These are phyloP conservation scores for Caenorhabditis angaria DNA, from an alignment of 2,888 invertebrate genomes.

Conservation along the genomic window DNA sequence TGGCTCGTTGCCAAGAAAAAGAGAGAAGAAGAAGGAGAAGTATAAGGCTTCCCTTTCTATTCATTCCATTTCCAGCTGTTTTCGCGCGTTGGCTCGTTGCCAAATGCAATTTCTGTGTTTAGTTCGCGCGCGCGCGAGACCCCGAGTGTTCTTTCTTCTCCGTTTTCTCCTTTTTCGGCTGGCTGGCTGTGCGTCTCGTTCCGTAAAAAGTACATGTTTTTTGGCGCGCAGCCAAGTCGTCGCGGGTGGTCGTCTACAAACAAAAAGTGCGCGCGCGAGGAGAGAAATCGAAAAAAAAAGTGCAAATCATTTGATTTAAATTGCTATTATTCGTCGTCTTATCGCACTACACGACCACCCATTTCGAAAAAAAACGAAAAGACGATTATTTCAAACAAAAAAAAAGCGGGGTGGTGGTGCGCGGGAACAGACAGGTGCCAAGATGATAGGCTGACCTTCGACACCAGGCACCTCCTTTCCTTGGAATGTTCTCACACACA, in stretches of 20 bases:
- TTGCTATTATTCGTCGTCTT: not conserved
- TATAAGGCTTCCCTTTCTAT: not conserved
- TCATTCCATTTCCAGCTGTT: conserved; percentile 2
- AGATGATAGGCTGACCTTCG: not conserved
- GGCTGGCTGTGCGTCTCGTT: no score
- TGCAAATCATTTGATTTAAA: not conserved
- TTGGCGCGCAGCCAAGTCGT: conserved; percentile 37
- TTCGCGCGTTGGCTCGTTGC: conserved; percentile 4
- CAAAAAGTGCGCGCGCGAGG: not conserved
- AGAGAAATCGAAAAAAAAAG: not conserved
- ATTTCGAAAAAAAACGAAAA: not conserved
- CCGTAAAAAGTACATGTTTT: conserved; percentile 10
- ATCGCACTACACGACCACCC: not conserved
- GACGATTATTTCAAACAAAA: not conserved
- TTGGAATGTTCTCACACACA: conserved; percentile 1
- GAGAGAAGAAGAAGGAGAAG: no score
- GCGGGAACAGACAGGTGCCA: conserved; percentile 2
- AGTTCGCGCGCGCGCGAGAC: not conserved
- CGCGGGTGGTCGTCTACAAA: conserved; percentile 7
- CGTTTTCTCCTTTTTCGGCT: conserved; percentile 5
- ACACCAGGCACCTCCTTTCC: not conserved
- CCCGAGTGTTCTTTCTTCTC: not conserved
- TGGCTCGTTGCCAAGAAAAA: conserved; percentile 12
- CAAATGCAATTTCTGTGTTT: not conserved
- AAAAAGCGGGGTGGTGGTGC: not conserved